These are phyloP conservation scores for Panulirus ornatus DNA, from an alignment of 1,140 invertebrate genomes.

Conservation along the genomic window DNA sequence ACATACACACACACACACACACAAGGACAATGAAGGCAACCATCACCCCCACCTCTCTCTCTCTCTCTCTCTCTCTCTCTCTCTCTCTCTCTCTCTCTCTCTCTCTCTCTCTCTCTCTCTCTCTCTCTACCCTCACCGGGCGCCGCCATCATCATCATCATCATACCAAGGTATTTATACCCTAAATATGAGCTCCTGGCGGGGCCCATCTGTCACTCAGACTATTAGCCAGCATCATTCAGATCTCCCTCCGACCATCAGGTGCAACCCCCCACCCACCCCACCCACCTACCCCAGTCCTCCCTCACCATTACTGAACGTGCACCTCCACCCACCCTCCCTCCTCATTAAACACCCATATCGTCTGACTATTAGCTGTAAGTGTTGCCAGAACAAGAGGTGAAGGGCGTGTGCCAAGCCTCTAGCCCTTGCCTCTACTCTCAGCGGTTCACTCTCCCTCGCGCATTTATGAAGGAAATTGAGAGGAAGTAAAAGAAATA, in stretches of 20 bases:
- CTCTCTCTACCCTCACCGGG: not conserved
- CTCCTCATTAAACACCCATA: not conserved
- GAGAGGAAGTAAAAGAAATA: no score
- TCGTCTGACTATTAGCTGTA: not conserved
- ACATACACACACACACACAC: not conserved
- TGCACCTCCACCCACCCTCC: not conserved
- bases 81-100: conserved; percentile 4
- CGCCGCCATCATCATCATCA: not conserved
- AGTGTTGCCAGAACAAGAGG: not conserved
- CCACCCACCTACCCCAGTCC: not conserved
- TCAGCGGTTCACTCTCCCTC: no score
- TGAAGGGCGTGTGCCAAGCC: no score
- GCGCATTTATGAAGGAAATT: no score
- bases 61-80: conserved; percentile 18
- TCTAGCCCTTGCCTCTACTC: no score
- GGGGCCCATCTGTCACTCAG: no score
- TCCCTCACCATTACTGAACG: not conserved
- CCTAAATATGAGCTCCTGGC: no score
- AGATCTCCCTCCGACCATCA: not conserved
- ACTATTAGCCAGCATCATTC: no score
- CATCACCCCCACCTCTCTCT: not conserved
- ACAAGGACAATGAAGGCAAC: not conserved
- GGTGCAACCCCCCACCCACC: no score
- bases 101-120: not conserved
- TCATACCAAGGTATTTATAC: no score